Evolutionary conservation across 1,140 invertebrate genomes (phyloP), one percentile per base, ranked within the genome.

Genomic region (Drosophila yakuba): DNA sequence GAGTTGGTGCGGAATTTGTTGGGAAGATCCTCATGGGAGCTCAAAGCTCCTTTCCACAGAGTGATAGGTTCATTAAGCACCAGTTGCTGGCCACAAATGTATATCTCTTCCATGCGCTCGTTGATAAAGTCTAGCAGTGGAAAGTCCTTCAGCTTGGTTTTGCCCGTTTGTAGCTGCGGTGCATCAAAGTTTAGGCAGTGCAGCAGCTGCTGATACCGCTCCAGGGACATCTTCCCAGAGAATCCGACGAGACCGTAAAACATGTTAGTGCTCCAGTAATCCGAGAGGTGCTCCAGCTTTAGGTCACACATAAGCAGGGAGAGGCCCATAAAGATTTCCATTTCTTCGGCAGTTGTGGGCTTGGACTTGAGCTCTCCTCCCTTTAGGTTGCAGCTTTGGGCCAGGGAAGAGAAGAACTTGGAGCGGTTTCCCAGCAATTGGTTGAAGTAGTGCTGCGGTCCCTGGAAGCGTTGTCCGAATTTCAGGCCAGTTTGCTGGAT

Each of bases 311-410:
- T 51, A 1, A 86, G 67, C 12, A 90, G 50, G 4, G 74, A 74
- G 0, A 90, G 62, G 0, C 48, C 85, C 8, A 90, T 48, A 59
- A 90, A 90, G 47, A 52, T 72, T 52, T 90, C 86, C 78, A 90
- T 15, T 63, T 90, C 86, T 14, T 90, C 86, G 7, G 51, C 35
- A 2, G 7, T 79, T 8, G 78, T 62, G 5, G 35, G 4, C 4
- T 15, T n/a, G 15, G 8, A n/a, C 10, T 35, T 35, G 23, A 14
- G 3, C 28, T 45, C 10, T 20, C 15, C 17, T 12, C 8, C 60
- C 3, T 52, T 60, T 1, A n/a, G 38, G 38, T 80, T 86, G 43
- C 63, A 76, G 12, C 67, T 55, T 3, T 45, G 47, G 0, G 85
- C 74, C 7, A 90, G 52, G 36, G 69, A 32, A 0, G 15, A 10